phyloP scores from a whole-genome alignment of 1,140 invertebrate species.

The Cyphomyrmex costatus region DNA sequence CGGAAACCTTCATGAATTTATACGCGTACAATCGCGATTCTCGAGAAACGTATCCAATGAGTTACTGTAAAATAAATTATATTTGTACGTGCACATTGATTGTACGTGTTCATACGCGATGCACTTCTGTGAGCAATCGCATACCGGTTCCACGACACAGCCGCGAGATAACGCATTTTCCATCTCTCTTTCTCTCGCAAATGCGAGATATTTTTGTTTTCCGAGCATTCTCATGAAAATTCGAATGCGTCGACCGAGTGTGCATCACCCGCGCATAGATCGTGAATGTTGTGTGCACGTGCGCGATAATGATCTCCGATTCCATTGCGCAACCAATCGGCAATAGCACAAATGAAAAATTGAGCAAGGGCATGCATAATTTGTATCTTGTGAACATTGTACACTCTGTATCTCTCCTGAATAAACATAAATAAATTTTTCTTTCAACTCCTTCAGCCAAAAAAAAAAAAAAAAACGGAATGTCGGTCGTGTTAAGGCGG shows the following conservation, averaged over 20 bases:
- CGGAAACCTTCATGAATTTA: not conserved
- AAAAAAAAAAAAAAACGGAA: constrained; percentile 34
- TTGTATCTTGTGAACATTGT: constrained; percentile 74
- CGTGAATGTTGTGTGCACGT: constrained; percentile 56
- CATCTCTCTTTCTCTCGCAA: not conserved
- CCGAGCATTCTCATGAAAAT: not conserved
- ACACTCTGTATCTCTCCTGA: constrained; percentile 80
- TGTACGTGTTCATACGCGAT: not conserved
- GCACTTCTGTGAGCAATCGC: not conserved
- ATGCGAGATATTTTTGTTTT: constrained; percentile 2
- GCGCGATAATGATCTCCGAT: constrained; percentile 26
- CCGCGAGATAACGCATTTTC: not conserved
- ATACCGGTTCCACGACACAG: not conserved
- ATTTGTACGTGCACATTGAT: constrained; percentile 4
- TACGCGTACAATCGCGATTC: not conserved
- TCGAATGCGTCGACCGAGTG: not conserved
- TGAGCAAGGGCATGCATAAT: constrained; percentile 72
- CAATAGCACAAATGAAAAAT: constrained; percentile 52
- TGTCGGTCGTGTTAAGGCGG: not conserved
- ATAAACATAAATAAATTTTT: constrained; percentile 82
- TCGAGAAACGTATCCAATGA: not conserved
- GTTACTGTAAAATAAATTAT: not conserved
- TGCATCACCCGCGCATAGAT: constrained; percentile 45
- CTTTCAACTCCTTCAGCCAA: constrained; percentile 79
- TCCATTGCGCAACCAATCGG: constrained; percentile 12